Base-by-base conservation (phyloP, 2,888 invertebrate genomes). In the Netelia inedita region DNA sequence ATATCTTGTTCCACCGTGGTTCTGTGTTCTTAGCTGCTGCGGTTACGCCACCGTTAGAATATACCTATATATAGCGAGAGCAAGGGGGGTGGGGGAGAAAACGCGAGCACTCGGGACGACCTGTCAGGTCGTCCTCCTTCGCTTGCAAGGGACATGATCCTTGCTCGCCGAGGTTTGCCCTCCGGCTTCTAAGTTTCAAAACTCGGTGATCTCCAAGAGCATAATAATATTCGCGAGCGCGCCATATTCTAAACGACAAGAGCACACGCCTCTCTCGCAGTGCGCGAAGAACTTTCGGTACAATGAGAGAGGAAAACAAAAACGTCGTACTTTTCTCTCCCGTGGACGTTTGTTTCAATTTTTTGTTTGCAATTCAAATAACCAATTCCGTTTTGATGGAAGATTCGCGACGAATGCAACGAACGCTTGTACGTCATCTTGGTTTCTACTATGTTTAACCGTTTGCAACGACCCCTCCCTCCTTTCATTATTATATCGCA, bases 61-160 rank as follows among this genome's bases (percentile, higher is more conserved):
- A 61, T 63, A 65, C 46, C 57, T 69, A 65, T 65, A 63, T 69
- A 65, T 65, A 43, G 14, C 16, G 11, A 35, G 23, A 71, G 14
- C 53, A 41, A 57, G 59, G 65, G 69, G 68, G 75, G 35, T 5
- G 68, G 75, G 35, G 1, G 35, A 35, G 35, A 35, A 79, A 79
- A 72, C 55, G 74, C 41, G 66, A 75, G 71, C 53, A 69, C 76
- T 81, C 21, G 78, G 57, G 76, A 82, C 53, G 75, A 79, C 65
- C 85, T 85, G 82, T 82, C 85, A 79, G 82, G 71, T 79, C 71
- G 82, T 82, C 79, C 82, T 75, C 82, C 71, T 57, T 73, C 35
- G 35, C 35, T 35, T 43, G 55, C 57, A 23, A 72, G 79, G 79
- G 74, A 71, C 73, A 59, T 59, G 79, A 82, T 79, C 82, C 79